Conservation (phyloP, 2,797 vertebrate genomes). For the Hydrophis major region DNA sequence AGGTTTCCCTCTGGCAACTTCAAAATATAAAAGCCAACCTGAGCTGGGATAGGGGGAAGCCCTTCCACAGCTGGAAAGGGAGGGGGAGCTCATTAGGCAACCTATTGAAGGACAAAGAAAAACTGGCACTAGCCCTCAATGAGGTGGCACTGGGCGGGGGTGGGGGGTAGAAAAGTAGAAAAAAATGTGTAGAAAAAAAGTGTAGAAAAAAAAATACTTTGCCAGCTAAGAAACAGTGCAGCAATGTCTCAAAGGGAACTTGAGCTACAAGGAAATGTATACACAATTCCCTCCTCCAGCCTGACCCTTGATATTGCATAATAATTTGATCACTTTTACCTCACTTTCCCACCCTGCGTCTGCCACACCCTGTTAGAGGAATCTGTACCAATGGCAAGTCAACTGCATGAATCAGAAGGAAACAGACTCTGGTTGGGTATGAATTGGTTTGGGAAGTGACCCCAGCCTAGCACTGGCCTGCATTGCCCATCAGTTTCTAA, state of each 20-base stretch:
- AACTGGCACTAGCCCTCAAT: not conserved
- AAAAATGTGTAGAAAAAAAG: not conserved
- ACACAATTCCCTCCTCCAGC: not conserved
- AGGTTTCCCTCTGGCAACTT: not conserved
- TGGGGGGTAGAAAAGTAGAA: too few species aligned
- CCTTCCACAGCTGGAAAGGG: not conserved
- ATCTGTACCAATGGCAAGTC: not conserved
- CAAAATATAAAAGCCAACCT: not conserved
- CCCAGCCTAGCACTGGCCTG: not conserved
- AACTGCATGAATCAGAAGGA: not conserved
- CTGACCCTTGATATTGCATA: not conserved
- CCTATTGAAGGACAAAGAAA: not conserved
- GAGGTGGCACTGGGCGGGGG: too few species aligned
- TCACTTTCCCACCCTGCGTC: too few species aligned
- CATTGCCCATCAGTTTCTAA: not conserved
- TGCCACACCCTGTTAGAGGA: not conserved
- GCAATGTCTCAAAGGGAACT: not conserved
- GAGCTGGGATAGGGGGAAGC: not conserved
- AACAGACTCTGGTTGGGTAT: not conserved
- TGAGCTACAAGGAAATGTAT: not conserved
- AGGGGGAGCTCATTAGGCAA: not conserved
- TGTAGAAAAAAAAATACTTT: too few species aligned
- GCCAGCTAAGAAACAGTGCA: not conserved
- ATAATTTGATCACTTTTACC: not conserved
- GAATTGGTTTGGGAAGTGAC: too few species aligned